A percentile compares a stretch with the other conserved stretches of the same genome.
These are phyloP conservation scores for Drosophila infuscata DNA, from an alignment of 2,888 invertebrate genomes.

Conservation along the genomic window DNA sequence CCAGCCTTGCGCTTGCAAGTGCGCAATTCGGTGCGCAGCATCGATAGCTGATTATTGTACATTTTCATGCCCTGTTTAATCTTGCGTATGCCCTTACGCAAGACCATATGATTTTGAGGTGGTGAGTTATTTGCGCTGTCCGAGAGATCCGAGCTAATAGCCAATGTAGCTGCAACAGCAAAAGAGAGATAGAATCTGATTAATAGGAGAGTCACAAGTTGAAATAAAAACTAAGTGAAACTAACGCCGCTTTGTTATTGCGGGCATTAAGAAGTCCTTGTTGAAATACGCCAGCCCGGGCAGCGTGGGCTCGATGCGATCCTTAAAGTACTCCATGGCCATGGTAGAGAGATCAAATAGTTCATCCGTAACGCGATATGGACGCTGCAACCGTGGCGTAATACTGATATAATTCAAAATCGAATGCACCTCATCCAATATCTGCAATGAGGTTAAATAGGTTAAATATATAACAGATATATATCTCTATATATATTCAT, in stretches of 20 bases:
- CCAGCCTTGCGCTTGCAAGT: constrained; percentile 93
- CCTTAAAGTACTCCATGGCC: constrained; percentile 99
- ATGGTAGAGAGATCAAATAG: constrained; percentile 97
- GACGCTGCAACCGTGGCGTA: constrained; percentile 92
- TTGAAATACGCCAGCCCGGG: constrained; percentile 95
- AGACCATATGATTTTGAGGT: constrained; percentile 94
- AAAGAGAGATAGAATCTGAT: constrained; percentile 50
- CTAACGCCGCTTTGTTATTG: constrained; percentile 82
- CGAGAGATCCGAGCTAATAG: constrained; percentile 81
- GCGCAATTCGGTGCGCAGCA: constrained; percentile 91
- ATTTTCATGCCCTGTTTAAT: constrained; percentile 96
- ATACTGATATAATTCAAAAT: constrained; percentile 93
- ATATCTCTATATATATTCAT: background rate
- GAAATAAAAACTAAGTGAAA: background rate
- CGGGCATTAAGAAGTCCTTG: constrained; percentile 90
- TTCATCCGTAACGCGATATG: constrained; percentile 97
- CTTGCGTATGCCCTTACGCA: constrained; percentile 93
- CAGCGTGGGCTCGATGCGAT: constrained; percentile 94
- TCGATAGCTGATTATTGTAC: constrained; percentile 93
- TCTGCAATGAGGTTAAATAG: constrained; percentile 86
- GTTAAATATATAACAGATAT: background rate
- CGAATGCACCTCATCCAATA: constrained; percentile 95
- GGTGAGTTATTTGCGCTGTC: constrained; percentile 85
- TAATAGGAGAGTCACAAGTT: background rate
- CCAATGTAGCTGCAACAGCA: constrained; percentile 78